Evolutionary conservation across 2,113 vertebrate genomes (phyloP), one percentile per base, ranked within the genome.

Genomic region (Gadus macrocephalus): DNA sequence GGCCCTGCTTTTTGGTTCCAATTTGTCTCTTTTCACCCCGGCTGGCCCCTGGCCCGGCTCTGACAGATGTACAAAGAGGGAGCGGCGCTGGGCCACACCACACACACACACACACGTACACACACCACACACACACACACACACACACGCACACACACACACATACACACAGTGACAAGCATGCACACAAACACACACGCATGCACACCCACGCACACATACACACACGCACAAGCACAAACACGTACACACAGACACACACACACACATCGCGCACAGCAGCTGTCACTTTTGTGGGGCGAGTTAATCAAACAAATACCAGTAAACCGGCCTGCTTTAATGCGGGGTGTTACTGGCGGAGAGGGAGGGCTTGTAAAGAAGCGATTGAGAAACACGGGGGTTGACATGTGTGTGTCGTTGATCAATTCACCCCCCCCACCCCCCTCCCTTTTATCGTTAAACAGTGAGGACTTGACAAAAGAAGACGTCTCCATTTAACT

Each of bases 261-360:
- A 49, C 42, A 49, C 12, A 12, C 42, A 49, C 42, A 15, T 19
- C 59, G 7, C 11, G 5, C 58, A 20, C 15, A 92, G 95, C 96
- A 98, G 97, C 96, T 99, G 97, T 97, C 96, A 98, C 96, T 97
- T 98, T 98, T 97, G 95, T 98, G 93, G 90, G 95, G 94, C 95
- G 95, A 98, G 95, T 98, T 98, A 98, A 99, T 99, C 96, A 98
- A 96, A 95, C 96, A 98, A 98, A 99, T 98, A 96, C 96, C 97
- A 98, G 94, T 96, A 94, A 96, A 97, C 94, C 94, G 93, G 93
- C 93, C 84, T 89, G 96, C 95, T 94, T 93, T 94, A 94, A 93
- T 92, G 92, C 89, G 75, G 78, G 68, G 77, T 72, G 63, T 64
- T 70, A 73, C 75, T 64, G 38, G 12, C 69, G 69, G 71, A 35